Evolutionary conservation across 2,113 vertebrate genomes (phyloP).

Genomic region (Sinocyclocheilus grahami): DNA sequence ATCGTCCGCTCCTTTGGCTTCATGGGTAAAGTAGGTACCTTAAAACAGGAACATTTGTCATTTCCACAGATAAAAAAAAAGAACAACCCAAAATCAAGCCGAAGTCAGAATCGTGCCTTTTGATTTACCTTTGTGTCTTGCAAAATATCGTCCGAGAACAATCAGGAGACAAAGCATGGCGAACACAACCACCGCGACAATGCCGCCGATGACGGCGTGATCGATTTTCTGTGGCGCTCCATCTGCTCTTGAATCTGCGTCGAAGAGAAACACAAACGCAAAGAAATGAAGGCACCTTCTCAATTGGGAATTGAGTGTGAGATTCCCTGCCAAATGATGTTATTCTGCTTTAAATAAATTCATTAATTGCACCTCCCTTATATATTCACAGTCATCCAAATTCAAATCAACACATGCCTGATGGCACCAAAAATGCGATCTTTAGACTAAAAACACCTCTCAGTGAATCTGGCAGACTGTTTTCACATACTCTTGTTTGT

Average conservation of each 20-base stretch:
- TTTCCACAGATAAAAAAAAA: background rate
- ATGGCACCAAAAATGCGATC: background rate
- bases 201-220: conserved; percentile 96
- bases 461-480: background rate
- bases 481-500: conserved; percentile 13
- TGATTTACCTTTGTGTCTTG: conserved; percentile 98
- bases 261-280: conserved; percentile 35
- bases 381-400: background rate
- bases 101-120: background rate
- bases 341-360: conserved; percentile 34
- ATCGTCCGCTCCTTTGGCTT: conserved; percentile 99
- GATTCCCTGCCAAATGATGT: background rate
- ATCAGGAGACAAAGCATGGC: conserved; percentile 98
- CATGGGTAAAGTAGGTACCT: conserved; percentile 99
- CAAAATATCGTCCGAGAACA: conserved; percentile 96
- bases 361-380: background rate
- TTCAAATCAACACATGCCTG: background rate
- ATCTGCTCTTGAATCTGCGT: conserved; percentile 91
- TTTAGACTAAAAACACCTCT: conserved; percentile 9
- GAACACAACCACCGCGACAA: conserved; percentile 98
- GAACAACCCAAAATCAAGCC: background rate
- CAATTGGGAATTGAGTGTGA: background rate
- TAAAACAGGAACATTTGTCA: background rate
- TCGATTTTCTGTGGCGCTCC: conserved; percentile 91
- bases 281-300: conserved; percentile 51